A percentile compares a stretch with the other conserved stretches of the same genome.
Conservation (phyloP, 1,140 invertebrate genomes). For the Drosophila persimilis region DNA sequence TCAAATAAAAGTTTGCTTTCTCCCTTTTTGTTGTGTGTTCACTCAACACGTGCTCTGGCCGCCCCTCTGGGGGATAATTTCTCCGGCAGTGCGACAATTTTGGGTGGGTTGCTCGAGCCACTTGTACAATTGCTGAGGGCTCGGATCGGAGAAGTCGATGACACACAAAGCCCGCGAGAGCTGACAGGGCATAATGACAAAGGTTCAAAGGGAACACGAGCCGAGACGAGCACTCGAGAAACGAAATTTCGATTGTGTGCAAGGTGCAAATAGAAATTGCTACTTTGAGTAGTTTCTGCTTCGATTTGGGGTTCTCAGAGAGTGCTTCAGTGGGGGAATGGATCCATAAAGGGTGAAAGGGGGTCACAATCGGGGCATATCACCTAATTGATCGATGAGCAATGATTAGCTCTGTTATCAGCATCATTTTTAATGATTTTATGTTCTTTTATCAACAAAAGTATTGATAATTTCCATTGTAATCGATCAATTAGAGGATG, state of each 20-base stretch:
- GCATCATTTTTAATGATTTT: too few species aligned
- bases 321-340: too few species aligned
- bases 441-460: too few species aligned
- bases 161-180: conserved; percentile 26
- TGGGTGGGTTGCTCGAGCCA: conserved; percentile 19
- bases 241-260: conserved; percentile 9
- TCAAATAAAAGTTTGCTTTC: conserved; percentile 75
- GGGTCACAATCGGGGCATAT: too few species aligned
- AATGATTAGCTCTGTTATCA: too few species aligned
- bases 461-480: too few species aligned
- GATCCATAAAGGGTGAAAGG: too few species aligned
- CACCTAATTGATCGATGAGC: too few species aligned
- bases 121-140: not conserved
- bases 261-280: not conserved
- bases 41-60: conserved; percentile 67
- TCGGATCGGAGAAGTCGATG: conserved; percentile 27
- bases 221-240: not conserved
- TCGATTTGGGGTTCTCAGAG: too few species aligned
- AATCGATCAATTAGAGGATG: too few species aligned
- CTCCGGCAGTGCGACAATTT: conserved; percentile 54
- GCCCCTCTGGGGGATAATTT: conserved; percentile 24
- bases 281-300: too few species aligned
- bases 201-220: conserved; percentile 4
- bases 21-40: conserved; percentile 36
- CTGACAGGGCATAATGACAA: conserved; percentile 46